Conservation (phyloP, 2,113 vertebrate genomes). For the Ophthalmolycus amberensis region DNA sequence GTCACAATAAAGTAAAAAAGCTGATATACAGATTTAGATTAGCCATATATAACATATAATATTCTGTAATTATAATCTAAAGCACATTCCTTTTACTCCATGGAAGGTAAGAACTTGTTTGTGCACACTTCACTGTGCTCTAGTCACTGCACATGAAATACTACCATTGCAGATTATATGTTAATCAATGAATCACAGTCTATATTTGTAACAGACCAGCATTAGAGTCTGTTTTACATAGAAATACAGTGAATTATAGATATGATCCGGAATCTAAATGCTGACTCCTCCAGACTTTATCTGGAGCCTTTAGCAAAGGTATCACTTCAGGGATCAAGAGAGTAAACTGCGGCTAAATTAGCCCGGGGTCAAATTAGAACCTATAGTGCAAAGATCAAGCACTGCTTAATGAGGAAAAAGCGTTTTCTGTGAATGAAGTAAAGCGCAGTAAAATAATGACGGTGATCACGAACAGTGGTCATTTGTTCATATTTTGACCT, state of each 20-base stretch:
- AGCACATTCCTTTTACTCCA: slow-evolving; percentile 38
- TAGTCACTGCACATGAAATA: slow-evolving; percentile 11
- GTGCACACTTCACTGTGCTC: background rate
- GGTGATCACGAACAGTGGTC: background rate
- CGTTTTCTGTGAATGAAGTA: slow-evolving; percentile 4
- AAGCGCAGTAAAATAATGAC: background rate
- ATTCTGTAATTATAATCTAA: background rate
- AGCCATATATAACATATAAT: slow-evolving; percentile 3
- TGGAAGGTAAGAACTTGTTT: slow-evolving; percentile 27
- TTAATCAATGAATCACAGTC: slow-evolving; percentile 31
- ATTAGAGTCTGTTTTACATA: background rate
- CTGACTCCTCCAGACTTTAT: slow-evolving; percentile 11
- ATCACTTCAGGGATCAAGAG: background rate
- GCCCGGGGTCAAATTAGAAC: background rate
- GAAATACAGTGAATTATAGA: slow-evolving; percentile 1
- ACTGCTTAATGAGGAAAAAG: background rate
- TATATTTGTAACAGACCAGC: slow-evolving; percentile 8
- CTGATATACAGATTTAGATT: slow-evolving; percentile 15
- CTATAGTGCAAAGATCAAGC: background rate
- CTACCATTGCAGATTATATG: slow-evolving; percentile 1
- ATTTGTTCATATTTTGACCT: background rate
- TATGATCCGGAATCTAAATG: background rate
- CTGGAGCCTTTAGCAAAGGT: background rate
- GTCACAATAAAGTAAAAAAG: background rate
- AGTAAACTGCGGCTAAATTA: slow-evolving; percentile 7